phyloP scores from a whole-genome alignment of 64 coral and sea anemone genomes.

The Porites lutea region DNA sequence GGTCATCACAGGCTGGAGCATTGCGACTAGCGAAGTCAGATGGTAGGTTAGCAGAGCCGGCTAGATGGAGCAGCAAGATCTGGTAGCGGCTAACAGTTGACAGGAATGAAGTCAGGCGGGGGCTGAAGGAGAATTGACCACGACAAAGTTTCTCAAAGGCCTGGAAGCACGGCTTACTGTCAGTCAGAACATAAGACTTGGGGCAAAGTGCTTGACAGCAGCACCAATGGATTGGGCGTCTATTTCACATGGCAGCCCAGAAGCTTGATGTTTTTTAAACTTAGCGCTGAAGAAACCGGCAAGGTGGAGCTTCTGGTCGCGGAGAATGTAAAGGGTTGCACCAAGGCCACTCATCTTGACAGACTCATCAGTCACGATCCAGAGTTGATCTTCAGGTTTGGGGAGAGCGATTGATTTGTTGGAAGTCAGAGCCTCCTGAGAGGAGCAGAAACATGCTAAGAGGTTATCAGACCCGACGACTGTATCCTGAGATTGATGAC shows the following conservation, averaged over 20 bases:
- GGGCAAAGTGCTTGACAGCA: neutral
- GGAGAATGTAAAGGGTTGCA: slow-evolving; percentile 11
- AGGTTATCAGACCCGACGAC: neutral
- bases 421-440: neutral
- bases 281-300: too few species aligned
- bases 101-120: too few species aligned
- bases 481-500: slow-evolving; percentile 3
- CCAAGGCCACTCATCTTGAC: slow-evolving; percentile 38
- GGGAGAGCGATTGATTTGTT: slow-evolving; percentile 15
- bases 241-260: slow-evolving; percentile 4
- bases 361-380: slow-evolving; percentile 23
- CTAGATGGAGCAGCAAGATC: neutral
- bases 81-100: too few species aligned
- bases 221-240: neutral
- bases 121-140: too few species aligned
- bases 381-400: slow-evolving; percentile 39
- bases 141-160: neutral
- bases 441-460: neutral
- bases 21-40: neutral
- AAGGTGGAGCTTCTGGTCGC: slow-evolving; percentile 27
- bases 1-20: neutral
- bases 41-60: neutral
- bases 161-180: neutral
- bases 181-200: neutral
- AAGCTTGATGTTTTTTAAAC: neutral